Base-by-base conservation (phyloP, 2,113 vertebrate genomes). In the Athene noctua region DNA sequence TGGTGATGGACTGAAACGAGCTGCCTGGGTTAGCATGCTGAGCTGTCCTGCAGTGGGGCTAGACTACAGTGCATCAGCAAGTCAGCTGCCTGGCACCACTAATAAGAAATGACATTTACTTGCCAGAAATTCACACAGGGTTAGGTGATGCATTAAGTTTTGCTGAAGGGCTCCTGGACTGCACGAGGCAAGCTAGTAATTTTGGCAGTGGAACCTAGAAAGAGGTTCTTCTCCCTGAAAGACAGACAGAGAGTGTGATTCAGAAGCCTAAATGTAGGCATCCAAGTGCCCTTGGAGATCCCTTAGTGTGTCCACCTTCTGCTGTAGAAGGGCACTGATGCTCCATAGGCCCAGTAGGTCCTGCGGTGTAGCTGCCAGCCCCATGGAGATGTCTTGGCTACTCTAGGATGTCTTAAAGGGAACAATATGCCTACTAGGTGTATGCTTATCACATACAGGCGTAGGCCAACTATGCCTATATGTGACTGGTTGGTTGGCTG, bases 301-400 rank as follows among this genome's bases (percentile, higher is more conserved):
- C 13, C 40, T 57, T 17, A 16, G 16, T 5, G 7, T 18, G 40
- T 44, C 36, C 20, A 13, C 32, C 42, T 90, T 23, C 40, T 62
- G 42, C 36, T 88, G 86, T 61, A 74, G 54, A 57, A 85, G 59
- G 8, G 11, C 6, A 7, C 26, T 49, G 57, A 11, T 65, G 49
- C 40, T 74, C 73, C 40, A 7, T 2, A 11, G 55, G 49, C 16
- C 73, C 1, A 0, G 22, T 18, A 70, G 14, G n/a, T 70, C 32
- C 49, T 0, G 0, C 5, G 4, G 15, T 51, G 9, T 55, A 52
- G 40, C 59, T 88, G 59, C 34, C 73, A 90, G 73, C 20, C 34
- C 49, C 18, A 13, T 12, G 13, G 86, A 85, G 51, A 26, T 8
- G 17, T 71, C 65, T 47, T 81, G 70, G 70, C 34, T 70, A 19